These are phyloP conservation scores for Berghia stephanieae DNA, from an alignment of 1,140 invertebrate genomes.

Conservation along the genomic window DNA sequence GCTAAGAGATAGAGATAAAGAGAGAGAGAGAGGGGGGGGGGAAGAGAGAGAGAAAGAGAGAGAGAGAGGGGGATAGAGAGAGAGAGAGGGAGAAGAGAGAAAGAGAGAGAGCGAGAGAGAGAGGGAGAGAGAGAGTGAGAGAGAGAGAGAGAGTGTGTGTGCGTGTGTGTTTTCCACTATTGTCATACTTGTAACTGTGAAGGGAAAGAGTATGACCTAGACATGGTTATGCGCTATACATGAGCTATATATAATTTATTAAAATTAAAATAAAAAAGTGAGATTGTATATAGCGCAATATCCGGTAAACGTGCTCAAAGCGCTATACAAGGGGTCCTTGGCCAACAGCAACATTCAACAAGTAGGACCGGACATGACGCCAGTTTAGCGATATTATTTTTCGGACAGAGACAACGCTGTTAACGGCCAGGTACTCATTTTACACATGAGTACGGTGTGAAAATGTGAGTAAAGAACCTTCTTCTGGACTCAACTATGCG, in stretches of 20 bases:
- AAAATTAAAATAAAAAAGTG: not conserved
- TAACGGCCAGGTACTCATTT: too few species aligned
- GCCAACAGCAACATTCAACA: too few species aligned
- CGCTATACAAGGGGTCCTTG: too few species aligned
- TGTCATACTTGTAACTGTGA: not conserved
- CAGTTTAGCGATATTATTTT: too few species aligned
- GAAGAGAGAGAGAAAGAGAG: conserved; percentile 19
- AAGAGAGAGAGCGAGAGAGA: not conserved
- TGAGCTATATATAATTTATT: not conserved
- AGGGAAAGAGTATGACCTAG: not conserved
- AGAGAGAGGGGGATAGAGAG: not conserved
- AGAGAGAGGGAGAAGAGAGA: not conserved
- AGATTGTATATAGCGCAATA: not conserved
- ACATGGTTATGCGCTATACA: not conserved
- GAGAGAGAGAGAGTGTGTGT: conserved; percentile 3
- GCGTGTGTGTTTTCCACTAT: too few species aligned
- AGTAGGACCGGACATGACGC: too few species aligned
- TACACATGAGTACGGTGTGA: too few species aligned
- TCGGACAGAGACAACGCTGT: too few species aligned
- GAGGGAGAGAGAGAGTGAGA: conserved; percentile 5
- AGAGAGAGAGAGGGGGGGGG: conserved; percentile 8
- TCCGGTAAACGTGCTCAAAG: too few species aligned
- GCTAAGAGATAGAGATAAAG: conserved; percentile 4
- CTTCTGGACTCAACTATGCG: too few species aligned
- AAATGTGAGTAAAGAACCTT: too few species aligned